Base-by-base conservation (phyloP, 2,888 invertebrate genomes). In the Litoditis marina region DNA sequence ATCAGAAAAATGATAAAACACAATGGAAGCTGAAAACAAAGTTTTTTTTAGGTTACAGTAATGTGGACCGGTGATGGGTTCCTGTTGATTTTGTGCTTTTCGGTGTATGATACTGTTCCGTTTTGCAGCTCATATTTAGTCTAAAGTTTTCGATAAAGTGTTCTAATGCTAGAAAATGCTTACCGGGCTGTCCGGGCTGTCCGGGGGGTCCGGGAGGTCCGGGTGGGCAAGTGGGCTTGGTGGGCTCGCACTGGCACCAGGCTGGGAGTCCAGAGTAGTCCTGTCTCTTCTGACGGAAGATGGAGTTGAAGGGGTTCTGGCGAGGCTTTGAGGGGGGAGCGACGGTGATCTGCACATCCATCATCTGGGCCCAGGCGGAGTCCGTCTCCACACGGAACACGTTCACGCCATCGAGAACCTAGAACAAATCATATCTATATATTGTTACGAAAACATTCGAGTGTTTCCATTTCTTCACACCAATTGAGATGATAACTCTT, bases 261-360 rank as follows among this genome's bases (percentile, higher is more conserved):
- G 74, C 65, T 51, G 74, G 74, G 13, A 74, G 73, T 44, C 74
- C 71, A 52, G 68, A 63, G 66, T 71, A 73, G 60, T 66, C 60
- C 61, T 69, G 68, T 60, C 73, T 60, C 66, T 74, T 74, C 65
- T 72, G 70, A 63, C 74, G 74, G 74, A 74, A 74, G 64, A 74
- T 66, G 51, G 62, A 63, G 63, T 71, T 63, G 73, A 73, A 73
- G 61, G 73, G 73, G 58, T 73, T 73, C 54, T 57, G 65, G 54
- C 67, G 54, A 57, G 73, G 73, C 64, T 75, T 74, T 61, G 74
- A 66, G 44, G 80, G 80, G 27, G 80, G 80, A 19, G 79, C 69
- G 44, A 80, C 80, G 39, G 72, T 65, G 60, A 74, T 58, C 60
- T 76, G 75, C 54, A 76, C 66, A 66, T 76, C 73, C 70, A 76